These are phyloP conservation scores for Euplagia quadripunctaria DNA, from an alignment of 2,888 invertebrate genomes.

Conservation along the genomic window DNA sequence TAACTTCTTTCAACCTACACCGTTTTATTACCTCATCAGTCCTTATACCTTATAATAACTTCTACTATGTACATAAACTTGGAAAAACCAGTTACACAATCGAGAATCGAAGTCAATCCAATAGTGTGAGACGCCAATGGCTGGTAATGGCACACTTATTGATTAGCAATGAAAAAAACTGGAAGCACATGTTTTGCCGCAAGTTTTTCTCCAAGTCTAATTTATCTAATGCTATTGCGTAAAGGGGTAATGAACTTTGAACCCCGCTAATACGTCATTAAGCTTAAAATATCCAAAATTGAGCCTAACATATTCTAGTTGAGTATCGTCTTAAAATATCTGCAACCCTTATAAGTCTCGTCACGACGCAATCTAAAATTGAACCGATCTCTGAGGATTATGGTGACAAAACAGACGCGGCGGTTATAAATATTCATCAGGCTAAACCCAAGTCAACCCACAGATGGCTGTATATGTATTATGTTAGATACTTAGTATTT, in stretches of 20 bases:
- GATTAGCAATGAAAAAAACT: neutral
- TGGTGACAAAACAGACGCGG: conserved; percentile 24
- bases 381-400: conserved; percentile 16
- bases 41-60: too few species aligned
- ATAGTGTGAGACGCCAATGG: neutral
- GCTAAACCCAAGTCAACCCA: conserved; percentile 40
- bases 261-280: neutral
- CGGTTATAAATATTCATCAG: conserved; percentile 47
- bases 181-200: too few species aligned
- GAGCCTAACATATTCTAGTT: neutral
- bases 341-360: conserved; percentile 1
- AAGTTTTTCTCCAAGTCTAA: neutral
- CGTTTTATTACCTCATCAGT: too few species aligned
- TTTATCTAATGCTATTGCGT: neutral
- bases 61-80: neutral
- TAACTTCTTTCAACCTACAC: too few species aligned
- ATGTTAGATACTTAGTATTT: conserved; percentile 43
- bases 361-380: conserved; percentile 18
- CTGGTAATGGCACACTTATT: neutral
- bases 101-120: neutral
- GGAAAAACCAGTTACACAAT: neutral
- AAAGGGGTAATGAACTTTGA: neutral
- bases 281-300: neutral
- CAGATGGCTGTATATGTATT: conserved; percentile 14
- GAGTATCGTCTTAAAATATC: neutral